These are phyloP conservation scores for Sphenopsis melanotis DNA, from an alignment of 2,797 vertebrate genomes.

Conservation along the genomic window DNA sequence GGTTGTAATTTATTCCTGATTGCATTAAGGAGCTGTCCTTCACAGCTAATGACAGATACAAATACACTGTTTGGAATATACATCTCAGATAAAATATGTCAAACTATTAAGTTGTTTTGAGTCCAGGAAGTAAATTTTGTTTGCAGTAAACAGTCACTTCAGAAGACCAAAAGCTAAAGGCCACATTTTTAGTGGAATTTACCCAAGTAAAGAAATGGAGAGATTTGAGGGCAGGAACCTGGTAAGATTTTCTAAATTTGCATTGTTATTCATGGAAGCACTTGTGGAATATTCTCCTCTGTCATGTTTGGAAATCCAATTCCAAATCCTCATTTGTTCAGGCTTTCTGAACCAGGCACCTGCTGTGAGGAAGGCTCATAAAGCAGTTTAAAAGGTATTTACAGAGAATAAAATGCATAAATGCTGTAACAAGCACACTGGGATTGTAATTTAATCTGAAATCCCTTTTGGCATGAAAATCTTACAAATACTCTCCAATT, in stretches of 20 bases:
- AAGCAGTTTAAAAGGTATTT: slow-evolving; percentile 8
- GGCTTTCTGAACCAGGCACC: not conserved
- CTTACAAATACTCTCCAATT: not conserved
- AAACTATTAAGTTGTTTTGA: not conserved
- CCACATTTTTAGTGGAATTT: not conserved
- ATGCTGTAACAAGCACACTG: not conserved
- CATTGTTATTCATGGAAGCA: not conserved
- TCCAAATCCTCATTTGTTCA: not conserved
- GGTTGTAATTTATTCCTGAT: not conserved
- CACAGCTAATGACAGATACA: not conserved
- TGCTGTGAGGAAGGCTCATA: not conserved
- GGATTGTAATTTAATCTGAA: not conserved
- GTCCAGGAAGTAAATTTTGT: not conserved
- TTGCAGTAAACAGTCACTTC: not conserved
- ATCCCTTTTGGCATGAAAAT: not conserved
- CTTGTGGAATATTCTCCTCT: not conserved
- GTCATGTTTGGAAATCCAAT: not conserved
- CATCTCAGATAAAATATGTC: not conserved
- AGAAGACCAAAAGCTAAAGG: not conserved
- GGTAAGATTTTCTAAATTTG: not conserved
- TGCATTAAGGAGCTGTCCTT: not conserved
- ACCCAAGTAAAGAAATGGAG: not conserved
- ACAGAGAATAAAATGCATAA: not conserved
- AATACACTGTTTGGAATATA: not conserved
- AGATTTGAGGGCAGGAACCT: not conserved